Evolutionary conservation across 2,888 invertebrate genomes (phyloP), one percentile per base, ranked within the genome.

Genomic region (Odontomyia ornata): DNA sequence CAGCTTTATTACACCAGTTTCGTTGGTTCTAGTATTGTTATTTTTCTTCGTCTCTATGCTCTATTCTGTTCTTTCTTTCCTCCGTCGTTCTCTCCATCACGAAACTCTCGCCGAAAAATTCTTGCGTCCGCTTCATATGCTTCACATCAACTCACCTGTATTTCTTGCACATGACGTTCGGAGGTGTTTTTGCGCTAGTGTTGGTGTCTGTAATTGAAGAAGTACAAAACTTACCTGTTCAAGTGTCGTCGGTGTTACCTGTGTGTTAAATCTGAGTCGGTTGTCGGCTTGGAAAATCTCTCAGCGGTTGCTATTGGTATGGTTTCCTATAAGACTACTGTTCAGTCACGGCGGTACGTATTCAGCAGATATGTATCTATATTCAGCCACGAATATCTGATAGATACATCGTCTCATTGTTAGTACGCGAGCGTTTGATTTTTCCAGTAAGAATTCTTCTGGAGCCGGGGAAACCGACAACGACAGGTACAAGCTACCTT

Each of bases 341-440:
- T 52, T n/a, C 4, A 52, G 52, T 52, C 1, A 11, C 15, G 60
- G 25, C 18, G 60, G 25, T 9, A 15, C 9, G 65, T 65, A 65
- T 65, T 65, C 65, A 65, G 65, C 65, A 28, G 65, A 4, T 36
- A n/a, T n/a, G n/a, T n/a, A n/a, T n/a, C n/a, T n/a, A n/a, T n/a
- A 43, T 18, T 36, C 52, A 18, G 4, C 30, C 9, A 21, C 36
- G n/a, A 65, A 18, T 36, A 62, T 27, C 28, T 62, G 27, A 25
- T 11, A 62, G 62, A 62, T 62, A 62, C 52, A 52, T 52, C 28
- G 15, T 25, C 11, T 28, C 18, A 36, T 36, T 65, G 36, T 64
- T 64, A 4, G 4, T 5, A 11, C 23, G n/a, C 27, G 23, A 9
- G 27, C 13, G 15, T 4, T 60, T 23, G 13, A 60, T 23, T 60